A percentile compares a stretch with the other conserved stretches of the same genome.
Evolutionary conservation across 2,888 invertebrate genomes (phyloP).

Genomic region (Drosophila mimetica): DNA sequence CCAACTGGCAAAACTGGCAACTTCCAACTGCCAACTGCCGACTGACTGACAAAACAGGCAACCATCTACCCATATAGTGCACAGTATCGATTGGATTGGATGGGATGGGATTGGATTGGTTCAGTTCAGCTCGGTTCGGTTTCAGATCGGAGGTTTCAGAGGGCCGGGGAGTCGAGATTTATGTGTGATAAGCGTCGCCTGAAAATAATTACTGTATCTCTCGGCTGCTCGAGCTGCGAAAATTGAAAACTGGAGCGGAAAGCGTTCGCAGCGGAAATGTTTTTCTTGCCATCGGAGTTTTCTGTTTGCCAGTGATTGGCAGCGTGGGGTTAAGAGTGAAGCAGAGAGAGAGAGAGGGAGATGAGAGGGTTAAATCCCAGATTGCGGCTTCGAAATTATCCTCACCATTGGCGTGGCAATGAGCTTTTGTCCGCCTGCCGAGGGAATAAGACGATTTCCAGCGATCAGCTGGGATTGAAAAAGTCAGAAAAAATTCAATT

Average conservation of each 20-base stretch:
- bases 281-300: constrained; percentile 49
- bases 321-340: constrained; percentile 27
- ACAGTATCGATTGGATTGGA: constrained; percentile 64
- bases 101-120: constrained; percentile 22
- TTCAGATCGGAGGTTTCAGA: constrained; percentile 12
- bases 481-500: neutral
- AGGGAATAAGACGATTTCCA: neutral
- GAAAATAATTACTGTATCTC: constrained; percentile 79
- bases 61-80: constrained; percentile 26
- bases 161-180: constrained; percentile 59
- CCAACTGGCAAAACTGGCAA: constrained; percentile 21
- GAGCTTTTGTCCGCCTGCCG: neutral
- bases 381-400: constrained; percentile 9
- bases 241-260: constrained; percentile 77
- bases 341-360: neutral
- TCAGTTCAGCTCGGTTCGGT: constrained; percentile 24
- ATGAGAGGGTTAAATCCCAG: neutral
- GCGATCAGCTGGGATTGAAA: neutral
- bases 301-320: constrained; percentile 59
- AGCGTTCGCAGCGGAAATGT: constrained; percentile 73
- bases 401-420: constrained; percentile 1
- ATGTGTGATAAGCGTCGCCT: constrained; percentile 81
- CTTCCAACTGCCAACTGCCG: constrained; percentile 16
- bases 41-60: constrained; percentile 73
- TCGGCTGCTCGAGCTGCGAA: constrained; percentile 52